phyloP scores from a whole-genome alignment of 2,888 invertebrate species.

The Hypomecis atomaria region DNA sequence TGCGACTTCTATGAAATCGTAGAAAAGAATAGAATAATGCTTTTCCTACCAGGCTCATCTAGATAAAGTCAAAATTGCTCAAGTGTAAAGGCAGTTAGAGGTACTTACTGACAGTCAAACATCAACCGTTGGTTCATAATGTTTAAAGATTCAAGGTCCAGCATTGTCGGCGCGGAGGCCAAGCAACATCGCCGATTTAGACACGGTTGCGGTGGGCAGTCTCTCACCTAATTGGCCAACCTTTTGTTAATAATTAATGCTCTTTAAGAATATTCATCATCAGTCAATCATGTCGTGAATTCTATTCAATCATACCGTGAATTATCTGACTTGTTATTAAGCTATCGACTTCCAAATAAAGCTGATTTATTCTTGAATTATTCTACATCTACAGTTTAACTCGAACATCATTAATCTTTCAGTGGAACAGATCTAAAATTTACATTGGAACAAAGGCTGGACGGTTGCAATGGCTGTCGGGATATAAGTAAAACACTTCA shows the following conservation, averaged over 20 bases:
- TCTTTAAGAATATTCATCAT: constrained; percentile 27
- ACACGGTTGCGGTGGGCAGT: constrained; percentile 41
- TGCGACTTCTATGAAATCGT: too few relatives aligned
- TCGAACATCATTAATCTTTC: constrained; percentile 4
- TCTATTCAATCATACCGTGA: constrained; percentile 7
- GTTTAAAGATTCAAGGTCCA: constrained; percentile 48
- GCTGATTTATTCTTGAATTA: constrained; percentile 10
- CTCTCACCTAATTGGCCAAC: constrained; percentile 34
- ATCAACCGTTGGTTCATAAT: constrained; percentile 28
- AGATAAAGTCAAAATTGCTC: constrained; percentile 8
- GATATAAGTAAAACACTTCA: constrained; percentile 27
- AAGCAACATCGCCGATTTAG: constrained; percentile 43
- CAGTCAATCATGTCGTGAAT: constrained; percentile 20
- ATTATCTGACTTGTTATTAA: constrained; percentile 19
- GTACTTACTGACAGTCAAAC: constrained; percentile 22
- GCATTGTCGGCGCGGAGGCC: constrained; percentile 47
- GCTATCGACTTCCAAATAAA: constrained; percentile 18
- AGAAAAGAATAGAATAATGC: too few relatives aligned
- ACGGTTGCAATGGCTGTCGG: constrained; percentile 6
- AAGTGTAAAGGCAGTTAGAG: constrained; percentile 6
- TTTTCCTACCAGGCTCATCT: neutral
- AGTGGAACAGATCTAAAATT: constrained; percentile 7
- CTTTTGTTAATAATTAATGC: constrained; percentile 39
- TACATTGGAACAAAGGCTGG: constrained; percentile 18
- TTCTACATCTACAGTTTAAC: constrained; percentile 7